Evolutionary conservation across 2,113 vertebrate species (phyloP), one percentile per base, ranked within the genome.

Genomic region (Syngnathus scovelli): DNA sequence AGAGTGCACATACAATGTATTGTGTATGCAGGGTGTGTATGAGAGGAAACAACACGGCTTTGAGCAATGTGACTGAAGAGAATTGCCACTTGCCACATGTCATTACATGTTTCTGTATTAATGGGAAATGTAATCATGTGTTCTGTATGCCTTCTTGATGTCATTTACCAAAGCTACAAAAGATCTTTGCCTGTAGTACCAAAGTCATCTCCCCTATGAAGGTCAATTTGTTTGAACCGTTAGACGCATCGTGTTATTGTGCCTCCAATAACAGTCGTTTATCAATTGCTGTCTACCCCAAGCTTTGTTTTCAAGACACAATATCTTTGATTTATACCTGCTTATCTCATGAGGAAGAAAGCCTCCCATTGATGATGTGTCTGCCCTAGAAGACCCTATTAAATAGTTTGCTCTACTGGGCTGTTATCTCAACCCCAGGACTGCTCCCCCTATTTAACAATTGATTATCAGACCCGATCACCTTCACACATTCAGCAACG

Each of bases 241-340:
- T 78, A 16, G 18, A 67, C 1, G 21, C 44, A 64, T 70, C 21
- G 0, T 65, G 52, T 59, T 21, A 69, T 75, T 69, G 19, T 67
- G n/a, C 36, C 58, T 62, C 56, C 43, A 79, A 75, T 68, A 70
- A 74, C 70, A 72, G 56, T n/a, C 19, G 13, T 54, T 44, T 21
- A n/a, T 33, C 51, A 16, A 18, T 38, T 6, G 13, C 27, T 61
- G 64, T 39, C 39, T 27, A 63, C n/a, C 6, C 1, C 37, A 18
- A 21, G 49, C 54, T 7, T 69, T 75, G 33, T 72, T 65, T 69
- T 19, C 56, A 46, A 7, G 59, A 33, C 55, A 5, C 55, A 56
- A 67, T 83, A 80, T 85, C 77, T 82, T 71, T 78, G 64, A 82
- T 82, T 79, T 75, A 72, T 78, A 82, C 76, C 63, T 67, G 78